Conservation (phyloP, 2,888 invertebrate species). For the Caenorhabditis parvicauda region DNA sequence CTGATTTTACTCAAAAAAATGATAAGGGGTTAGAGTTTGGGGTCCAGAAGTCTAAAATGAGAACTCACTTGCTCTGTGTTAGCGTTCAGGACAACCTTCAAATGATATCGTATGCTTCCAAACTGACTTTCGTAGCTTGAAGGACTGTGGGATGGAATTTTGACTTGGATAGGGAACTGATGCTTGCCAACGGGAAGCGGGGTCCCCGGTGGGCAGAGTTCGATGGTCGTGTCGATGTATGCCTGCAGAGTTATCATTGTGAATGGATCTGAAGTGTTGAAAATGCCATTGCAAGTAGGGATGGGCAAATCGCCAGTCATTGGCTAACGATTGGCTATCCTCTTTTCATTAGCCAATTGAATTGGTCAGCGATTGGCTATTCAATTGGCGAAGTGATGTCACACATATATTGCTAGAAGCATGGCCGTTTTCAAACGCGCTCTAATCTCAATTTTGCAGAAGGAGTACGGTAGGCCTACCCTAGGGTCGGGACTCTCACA, state of each 20-base stretch:
- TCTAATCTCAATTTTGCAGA: no score
- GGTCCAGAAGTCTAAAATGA: background rate
- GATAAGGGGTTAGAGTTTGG: background rate
- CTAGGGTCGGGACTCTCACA: no score
- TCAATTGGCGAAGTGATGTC: no score
- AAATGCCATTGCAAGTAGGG: no score
- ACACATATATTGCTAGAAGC: no score
- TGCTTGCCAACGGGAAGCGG: slow-evolving; percentile 51
- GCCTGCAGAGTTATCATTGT: slow-evolving; percentile 33
- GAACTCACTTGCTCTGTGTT: slow-evolving; percentile 54
- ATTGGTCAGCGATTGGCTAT: no score
- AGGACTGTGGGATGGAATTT: slow-evolving; percentile 48
- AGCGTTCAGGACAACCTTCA: slow-evolving; percentile 46
- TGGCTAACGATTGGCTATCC: no score
- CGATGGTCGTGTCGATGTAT: slow-evolving; percentile 36
- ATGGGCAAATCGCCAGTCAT: no score
- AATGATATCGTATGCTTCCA: slow-evolving; percentile 55
- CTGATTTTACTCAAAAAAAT: slow-evolving; percentile 1
- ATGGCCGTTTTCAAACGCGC: no score
- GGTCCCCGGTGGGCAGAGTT: slow-evolving; percentile 41
- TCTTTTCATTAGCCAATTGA: no score
- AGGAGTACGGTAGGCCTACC: no score
- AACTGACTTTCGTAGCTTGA: slow-evolving; percentile 57
- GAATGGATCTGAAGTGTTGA: no score
- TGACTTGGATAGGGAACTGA: slow-evolving; percentile 52